Base-by-base conservation (phyloP, 2,113 vertebrate genomes). In the Perca fluviatilis region DNA sequence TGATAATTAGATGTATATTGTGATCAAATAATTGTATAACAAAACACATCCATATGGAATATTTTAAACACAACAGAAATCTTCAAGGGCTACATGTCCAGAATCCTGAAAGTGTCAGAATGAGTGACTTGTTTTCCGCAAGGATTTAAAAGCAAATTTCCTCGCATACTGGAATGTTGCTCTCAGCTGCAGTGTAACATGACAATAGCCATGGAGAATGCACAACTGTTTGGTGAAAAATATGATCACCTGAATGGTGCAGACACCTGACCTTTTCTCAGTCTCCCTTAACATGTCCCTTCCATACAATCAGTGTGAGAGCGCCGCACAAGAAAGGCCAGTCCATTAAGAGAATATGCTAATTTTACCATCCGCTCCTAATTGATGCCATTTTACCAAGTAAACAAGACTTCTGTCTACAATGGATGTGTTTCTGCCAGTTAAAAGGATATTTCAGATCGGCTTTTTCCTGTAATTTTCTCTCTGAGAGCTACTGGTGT, bases 331-430 rank as follows among this genome's bases (percentile, higher is more conserved):
- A 94, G 94, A 95, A 96, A 96, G 95, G 95, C 95, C 95, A 95
- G 93, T 96, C 95, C 95, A 96, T 96, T 96, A 96, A 95, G 93
- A 94, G 94, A 95, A 95, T 96, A 96, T 96, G 95, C 95, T 94
- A 96, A 96, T 96, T 94, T 94, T 92, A 88, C 95, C 93, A 94
- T 95, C 94, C 93, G 83, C 92, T 95, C 94, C 95, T 96, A 96
- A 96, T 96, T 96, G 95, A 96, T 95, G 95, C 95, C 95, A 95
- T 95, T 96, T 96, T 96, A 96, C 94, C 94, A 93, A 95, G 95
- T 96, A 96, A 95, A 96, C 95, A 96, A 95, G 95, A 95, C 94
- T 95, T 95, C 95, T 80, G 64, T 87, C 88, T 90, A 82, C 88
- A 94, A 94, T 91, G 94, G 90, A 95, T 90, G 92, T 95, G 95